phyloP scores from a whole-genome alignment of 1,140 invertebrate species.

The Oppia nitens region DNA sequence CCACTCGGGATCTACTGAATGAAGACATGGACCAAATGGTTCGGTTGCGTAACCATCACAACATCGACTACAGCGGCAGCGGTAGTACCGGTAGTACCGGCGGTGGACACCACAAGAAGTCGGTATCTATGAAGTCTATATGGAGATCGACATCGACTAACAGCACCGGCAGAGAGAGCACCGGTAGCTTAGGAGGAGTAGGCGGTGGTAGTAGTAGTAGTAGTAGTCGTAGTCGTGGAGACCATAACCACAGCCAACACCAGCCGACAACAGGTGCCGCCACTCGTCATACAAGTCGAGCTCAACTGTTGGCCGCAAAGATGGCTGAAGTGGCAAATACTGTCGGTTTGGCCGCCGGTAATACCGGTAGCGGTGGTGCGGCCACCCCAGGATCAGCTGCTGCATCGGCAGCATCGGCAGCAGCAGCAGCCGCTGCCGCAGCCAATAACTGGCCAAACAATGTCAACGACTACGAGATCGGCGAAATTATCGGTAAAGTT shows the following conservation, averaged over 20 bases:
- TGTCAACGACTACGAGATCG: constrained; percentile 82
- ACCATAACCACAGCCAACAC: too few species aligned
- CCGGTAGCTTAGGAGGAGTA: not conserved
- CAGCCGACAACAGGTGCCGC: not conserved
- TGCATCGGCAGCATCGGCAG: constrained; percentile 41
- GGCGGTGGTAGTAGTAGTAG: not conserved
- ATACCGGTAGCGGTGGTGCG: not conserved
- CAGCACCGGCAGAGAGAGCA: not conserved
- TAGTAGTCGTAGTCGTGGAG: too few species aligned
- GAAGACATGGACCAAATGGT: constrained; percentile 16
- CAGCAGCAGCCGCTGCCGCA: constrained; percentile 33
- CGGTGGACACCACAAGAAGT: not conserved
- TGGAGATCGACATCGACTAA: not conserved
- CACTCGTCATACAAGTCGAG: not conserved
- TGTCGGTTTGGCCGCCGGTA: not conserved
- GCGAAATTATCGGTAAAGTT: constrained; percentile 77
- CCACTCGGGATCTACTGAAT: constrained; percentile 27
- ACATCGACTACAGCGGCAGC: constrained; percentile 28
- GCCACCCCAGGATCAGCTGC: not conserved
- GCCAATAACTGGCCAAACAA: constrained; percentile 66
- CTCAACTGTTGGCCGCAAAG: constrained; percentile 28
- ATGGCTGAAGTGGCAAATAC: constrained; percentile 18
- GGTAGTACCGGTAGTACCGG: not conserved
- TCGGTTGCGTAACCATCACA: constrained; percentile 22
- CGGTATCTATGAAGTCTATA: not conserved